phyloP scores from a whole-genome alignment of 2,888 invertebrate genomes.

The Cantharis rufa region DNA sequence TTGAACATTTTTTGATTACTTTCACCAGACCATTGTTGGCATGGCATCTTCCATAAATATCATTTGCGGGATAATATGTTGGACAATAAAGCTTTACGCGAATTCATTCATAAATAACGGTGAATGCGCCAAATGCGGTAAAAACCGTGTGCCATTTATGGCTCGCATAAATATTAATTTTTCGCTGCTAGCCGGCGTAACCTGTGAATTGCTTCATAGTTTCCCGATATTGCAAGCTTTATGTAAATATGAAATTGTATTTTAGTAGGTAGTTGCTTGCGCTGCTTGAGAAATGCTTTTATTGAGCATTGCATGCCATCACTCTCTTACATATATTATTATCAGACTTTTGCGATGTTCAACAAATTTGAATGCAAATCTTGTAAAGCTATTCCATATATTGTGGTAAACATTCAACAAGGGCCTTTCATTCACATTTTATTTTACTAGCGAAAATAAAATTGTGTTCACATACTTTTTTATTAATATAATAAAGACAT shows the following conservation, averaged over 20 bases:
- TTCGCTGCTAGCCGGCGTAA: conserved; percentile 19
- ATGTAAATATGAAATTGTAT: conserved; percentile 15
- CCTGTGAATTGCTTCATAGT: conserved; percentile 30
- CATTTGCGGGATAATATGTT: conserved; percentile 38
- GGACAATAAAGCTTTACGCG: conserved; percentile 40
- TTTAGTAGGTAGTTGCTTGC: background rate
- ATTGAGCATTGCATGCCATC: background rate
- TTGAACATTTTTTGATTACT: background rate
- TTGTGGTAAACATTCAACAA: background rate
- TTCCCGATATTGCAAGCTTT: conserved; percentile 25
- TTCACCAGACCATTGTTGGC: conserved; percentile 31
- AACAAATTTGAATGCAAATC: background rate
- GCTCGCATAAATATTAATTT: conserved; percentile 34
- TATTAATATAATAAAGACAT: background rate
- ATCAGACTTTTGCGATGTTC: background rate
- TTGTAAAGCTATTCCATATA: background rate
- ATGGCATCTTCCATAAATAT: conserved; percentile 39
- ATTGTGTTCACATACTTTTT: background rate
- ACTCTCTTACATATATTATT: background rate
- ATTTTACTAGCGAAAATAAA: background rate
- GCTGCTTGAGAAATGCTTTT: background rate
- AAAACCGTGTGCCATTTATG: conserved; percentile 32
- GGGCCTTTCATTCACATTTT: background rate
- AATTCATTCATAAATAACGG: conserved; percentile 40
- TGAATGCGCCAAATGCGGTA: conserved; percentile 31